These are phyloP conservation scores for Ispidina lecontei DNA, from an alignment of 2,797 vertebrate genomes.

Conservation along the genomic window DNA sequence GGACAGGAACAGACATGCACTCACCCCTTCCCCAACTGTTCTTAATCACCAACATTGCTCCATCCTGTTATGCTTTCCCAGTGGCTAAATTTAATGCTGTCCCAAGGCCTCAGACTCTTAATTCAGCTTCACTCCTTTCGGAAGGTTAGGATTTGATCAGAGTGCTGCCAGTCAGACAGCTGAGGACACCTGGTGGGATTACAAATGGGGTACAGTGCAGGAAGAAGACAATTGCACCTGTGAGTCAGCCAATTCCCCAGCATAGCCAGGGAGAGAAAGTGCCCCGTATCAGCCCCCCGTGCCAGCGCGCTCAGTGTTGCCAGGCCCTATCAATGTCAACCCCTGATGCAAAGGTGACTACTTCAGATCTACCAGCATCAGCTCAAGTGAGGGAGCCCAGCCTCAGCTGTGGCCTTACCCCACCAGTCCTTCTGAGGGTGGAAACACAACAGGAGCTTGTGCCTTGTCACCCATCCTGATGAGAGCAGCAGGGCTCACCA, in stretches of 20 bases:
- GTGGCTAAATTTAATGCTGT: background rate
- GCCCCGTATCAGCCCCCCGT: background rate
- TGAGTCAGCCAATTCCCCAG: background rate
- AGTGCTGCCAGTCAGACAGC: background rate
- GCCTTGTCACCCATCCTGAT: background rate
- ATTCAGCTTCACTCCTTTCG: background rate
- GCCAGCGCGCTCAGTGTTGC: background rate
- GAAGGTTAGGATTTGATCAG: background rate
- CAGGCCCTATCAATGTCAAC: background rate
- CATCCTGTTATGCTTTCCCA: background rate
- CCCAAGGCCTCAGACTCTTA: background rate
- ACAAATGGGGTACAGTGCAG: background rate
- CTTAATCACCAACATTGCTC: background rate
- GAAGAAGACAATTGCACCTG: background rate
- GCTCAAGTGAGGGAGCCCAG: background rate
- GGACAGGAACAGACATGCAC: background rate
- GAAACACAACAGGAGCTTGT: background rate
- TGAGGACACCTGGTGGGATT: background rate
- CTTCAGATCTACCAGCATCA: background rate
- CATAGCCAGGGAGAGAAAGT: background rate
- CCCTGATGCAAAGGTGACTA: fast-evolving
- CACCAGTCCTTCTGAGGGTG: fast-evolving
- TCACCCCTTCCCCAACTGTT: background rate
- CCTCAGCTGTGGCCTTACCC: background rate
- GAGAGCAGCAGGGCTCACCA: background rate